Percentiles rank a stretch among this genome's conserved stretches.
Conservation (phyloP, 23 tunicate genomes). For the Styela clava region DNA sequence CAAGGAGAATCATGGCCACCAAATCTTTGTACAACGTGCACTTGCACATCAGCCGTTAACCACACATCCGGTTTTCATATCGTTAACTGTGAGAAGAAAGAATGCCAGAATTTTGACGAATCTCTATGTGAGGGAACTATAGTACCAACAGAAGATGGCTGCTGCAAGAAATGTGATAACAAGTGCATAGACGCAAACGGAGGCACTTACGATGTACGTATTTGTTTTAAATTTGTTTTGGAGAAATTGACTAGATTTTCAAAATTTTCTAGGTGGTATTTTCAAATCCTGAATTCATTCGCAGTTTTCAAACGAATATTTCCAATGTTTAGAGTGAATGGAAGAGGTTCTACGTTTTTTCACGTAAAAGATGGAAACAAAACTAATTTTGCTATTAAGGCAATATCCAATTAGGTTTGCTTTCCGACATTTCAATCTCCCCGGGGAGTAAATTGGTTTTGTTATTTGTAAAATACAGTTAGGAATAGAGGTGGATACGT, state of each 20-base stretch:
- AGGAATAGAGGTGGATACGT: no score
- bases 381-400: no score
- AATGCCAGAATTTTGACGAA: constrained; percentile 65
- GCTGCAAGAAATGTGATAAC: constrained; percentile 82
- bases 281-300: not conserved
- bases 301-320: not conserved
- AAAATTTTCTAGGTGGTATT: not conserved
- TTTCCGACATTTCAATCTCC: no score
- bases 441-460: no score
- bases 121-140: constrained; percentile 58
- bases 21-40: constrained; percentile 48
- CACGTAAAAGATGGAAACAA: no score
- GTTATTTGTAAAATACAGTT: no score
- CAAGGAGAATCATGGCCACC: constrained; percentile 65
- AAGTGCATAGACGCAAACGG: constrained; percentile 61
- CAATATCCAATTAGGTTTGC: no score
- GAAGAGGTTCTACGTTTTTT: no score
- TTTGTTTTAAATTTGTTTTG: no score
- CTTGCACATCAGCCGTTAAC: constrained; percentile 34
- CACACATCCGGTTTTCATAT: constrained; percentile 64
- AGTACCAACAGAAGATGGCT: constrained; percentile 78
- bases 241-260: not conserved
- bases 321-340: not conserved
- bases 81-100: constrained; percentile 37
- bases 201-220: constrained; percentile 50